Conservation (phyloP, 2,888 invertebrate species). For the Zele albiditarsus region DNA sequence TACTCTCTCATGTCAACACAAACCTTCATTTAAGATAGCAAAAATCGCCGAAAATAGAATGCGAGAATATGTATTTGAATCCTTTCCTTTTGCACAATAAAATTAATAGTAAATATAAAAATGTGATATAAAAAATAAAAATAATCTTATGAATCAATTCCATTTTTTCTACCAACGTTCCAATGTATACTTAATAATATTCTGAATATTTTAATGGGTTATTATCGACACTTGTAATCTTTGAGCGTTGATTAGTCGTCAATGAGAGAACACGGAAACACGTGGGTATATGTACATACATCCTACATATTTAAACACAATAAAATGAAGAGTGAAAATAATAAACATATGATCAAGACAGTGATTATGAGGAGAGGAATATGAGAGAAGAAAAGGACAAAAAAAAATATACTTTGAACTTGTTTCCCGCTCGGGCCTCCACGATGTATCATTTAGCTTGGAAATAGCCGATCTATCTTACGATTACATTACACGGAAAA, state of each 20-base stretch:
- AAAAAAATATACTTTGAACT: constrained; percentile 37
- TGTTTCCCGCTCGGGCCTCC: constrained; percentile 38
- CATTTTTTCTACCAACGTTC: background rate
- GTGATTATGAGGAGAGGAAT: constrained; percentile 2
- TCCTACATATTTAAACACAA: background rate
- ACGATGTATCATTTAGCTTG: constrained; percentile 50
- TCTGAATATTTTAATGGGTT: constrained; percentile 27
- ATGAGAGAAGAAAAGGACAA: constrained; percentile 8
- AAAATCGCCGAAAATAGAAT: no score
- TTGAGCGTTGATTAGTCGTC: constrained; percentile 30
- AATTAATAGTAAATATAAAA: background rate
- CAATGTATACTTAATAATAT: constrained; percentile 5
- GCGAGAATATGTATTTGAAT: no score
- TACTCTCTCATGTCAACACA: no score
- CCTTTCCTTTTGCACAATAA: background rate
- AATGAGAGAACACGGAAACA: constrained; percentile 26
- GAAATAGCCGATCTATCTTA: constrained; percentile 47
- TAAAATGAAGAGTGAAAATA: constrained; percentile 30
- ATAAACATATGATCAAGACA: constrained; percentile 18
- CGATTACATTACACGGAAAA: constrained; percentile 42
- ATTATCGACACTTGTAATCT: constrained; percentile 35
- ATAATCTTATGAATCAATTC: background rate
- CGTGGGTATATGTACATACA: constrained; percentile 29
- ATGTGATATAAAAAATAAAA: background rate
- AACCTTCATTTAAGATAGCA: no score